A percentile compares a stretch with the other conserved stretches of the same genome.
phyloP scores from a whole-genome alignment of 2,888 invertebrate genomes.

The Caenorhabditis sinica region DNA sequence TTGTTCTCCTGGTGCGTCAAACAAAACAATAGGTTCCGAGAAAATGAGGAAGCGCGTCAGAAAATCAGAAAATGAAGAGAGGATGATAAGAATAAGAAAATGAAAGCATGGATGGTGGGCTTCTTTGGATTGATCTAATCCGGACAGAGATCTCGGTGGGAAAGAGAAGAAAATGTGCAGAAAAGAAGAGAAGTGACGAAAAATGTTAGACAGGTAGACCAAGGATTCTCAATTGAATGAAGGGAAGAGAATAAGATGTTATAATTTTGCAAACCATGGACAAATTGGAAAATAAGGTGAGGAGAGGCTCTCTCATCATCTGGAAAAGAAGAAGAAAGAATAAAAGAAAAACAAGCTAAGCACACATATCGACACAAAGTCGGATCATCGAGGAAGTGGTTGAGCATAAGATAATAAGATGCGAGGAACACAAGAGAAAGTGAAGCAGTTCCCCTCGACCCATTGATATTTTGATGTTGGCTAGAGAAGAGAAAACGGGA shows the following conservation, averaged over 20 bases:
- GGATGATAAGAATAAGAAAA: conserved; percentile 2
- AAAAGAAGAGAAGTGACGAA: conserved; percentile 22
- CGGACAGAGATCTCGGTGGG: conserved; percentile 28
- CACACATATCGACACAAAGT: conserved; percentile 17
- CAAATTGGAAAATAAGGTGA: conserved; percentile 21
- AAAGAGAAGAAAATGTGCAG: conserved; percentile 4
- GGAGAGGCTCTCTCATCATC: background rate
- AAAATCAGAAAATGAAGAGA: conserved; percentile 22
- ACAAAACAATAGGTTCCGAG: conserved; percentile 11
- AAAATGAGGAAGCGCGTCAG: conserved; percentile 25
- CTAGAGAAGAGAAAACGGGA: too few relatives aligned
- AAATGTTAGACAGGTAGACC: conserved; percentile 6
- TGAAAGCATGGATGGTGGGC: conserved; percentile 39
- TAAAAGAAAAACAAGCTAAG: conserved; percentile 10
- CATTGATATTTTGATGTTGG: background rate
- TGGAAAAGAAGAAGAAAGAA: conserved; percentile 10
- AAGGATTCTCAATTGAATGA: conserved; percentile 11
- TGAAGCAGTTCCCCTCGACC: background rate
- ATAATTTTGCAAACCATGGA: background rate
- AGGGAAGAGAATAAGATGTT: background rate
- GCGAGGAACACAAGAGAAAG: background rate
- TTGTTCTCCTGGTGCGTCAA: background rate
- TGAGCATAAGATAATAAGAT: conserved; percentile 19
- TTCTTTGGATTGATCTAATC: conserved; percentile 50
- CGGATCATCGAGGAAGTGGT: conserved; percentile 31